Percentiles rank a stretch among this genome's conserved stretches.
Evolutionary conservation across 2,113 vertebrate genomes (phyloP).

Genomic region (Carollia perspicillata): DNA sequence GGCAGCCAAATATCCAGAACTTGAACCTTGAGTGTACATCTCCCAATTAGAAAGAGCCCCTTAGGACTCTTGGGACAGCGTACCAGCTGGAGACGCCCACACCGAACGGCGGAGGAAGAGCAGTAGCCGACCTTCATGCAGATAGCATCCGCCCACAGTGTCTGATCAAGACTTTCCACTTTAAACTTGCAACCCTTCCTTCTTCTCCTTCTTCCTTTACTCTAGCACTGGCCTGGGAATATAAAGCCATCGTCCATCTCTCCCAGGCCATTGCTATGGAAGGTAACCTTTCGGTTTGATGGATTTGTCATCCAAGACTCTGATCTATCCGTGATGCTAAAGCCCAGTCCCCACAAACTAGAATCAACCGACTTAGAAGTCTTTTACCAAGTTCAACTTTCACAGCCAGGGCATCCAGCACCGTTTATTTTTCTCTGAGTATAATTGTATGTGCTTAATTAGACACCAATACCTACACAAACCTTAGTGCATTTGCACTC

Average conservation of each 20-base stretch:
- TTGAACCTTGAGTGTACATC: background rate
- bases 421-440: background rate
- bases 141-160: background rate
- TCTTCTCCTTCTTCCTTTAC: background rate
- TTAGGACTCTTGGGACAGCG: background rate
- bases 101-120: background rate
- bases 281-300: background rate
- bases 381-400: background rate
- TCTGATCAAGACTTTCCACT: background rate
- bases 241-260: background rate
- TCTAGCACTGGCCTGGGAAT: background rate
- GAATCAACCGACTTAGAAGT: background rate
- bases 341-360: background rate
- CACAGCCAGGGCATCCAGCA: too few relatives aligned
- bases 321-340: background rate
- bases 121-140: background rate
- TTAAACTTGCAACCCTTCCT: background rate
- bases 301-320: background rate
- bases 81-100: background rate
- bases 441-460: background rate
- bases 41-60: background rate
- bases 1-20: background rate
- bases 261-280: background rate
- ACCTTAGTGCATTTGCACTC: background rate
- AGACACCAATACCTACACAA: background rate